phyloP scores from a whole-genome alignment of 1,140 invertebrate genomes.

The Bathynomus jamesi region DNA sequence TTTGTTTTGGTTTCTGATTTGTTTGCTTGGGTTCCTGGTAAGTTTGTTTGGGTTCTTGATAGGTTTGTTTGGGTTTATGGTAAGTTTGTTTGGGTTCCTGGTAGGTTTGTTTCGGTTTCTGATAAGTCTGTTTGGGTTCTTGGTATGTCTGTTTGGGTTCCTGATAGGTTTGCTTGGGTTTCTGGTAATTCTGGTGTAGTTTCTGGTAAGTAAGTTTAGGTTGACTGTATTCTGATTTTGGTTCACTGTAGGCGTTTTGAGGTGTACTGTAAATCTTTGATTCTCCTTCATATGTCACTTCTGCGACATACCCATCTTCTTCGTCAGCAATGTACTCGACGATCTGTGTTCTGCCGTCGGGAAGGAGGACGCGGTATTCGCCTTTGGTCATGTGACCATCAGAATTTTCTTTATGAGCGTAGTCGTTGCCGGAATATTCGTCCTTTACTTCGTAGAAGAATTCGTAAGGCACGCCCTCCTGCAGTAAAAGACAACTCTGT shows the following conservation, averaged over 20 bases:
- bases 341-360: no score
- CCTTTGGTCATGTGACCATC: conserved; percentile 29
- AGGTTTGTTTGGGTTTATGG: no score
- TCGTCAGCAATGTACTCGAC: conserved; percentile 22
- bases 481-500: no score
- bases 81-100: no score
- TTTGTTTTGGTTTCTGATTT: no score
- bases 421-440: conserved; percentile 25
- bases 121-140: neutral
- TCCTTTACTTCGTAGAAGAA: conserved; percentile 19
- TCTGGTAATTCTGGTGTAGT: neutral
- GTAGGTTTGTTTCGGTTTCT: neutral
- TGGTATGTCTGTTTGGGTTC: neutral
- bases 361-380: no score
- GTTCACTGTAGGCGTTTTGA: neutral
- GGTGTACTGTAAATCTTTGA: neutral
- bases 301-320: conserved; percentile 28
- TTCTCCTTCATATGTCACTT: conserved; percentile 32
- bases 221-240: neutral
- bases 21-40: no score
- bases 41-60: no score
- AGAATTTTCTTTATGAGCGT: conserved; percentile 23
- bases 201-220: no score
- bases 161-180: no score
- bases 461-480: conserved; percentile 11